Base-by-base conservation (phyloP, 2,888 invertebrate species). In the Chymomyza procnemis region DNA sequence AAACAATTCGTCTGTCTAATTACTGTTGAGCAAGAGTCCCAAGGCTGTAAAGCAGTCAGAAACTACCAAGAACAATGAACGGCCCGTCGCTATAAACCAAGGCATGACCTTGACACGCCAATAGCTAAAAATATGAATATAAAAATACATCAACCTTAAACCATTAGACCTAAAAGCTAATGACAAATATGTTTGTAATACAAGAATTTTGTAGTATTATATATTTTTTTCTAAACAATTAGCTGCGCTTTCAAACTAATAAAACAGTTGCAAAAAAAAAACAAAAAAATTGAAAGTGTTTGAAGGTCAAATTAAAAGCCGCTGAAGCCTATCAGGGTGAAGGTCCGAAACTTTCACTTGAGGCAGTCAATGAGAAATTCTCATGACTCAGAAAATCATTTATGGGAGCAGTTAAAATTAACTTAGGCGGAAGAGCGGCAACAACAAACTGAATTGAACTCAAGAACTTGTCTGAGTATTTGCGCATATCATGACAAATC, bases 41-140 rank as follows among this genome's bases (percentile, higher is more conserved):
- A 69, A 73, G 67, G 73, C 55, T 59, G 66, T 6, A 46, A 14
- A 50, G 50, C 16, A 50, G 50, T 50, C 64, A 12, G 34, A 41
- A 41, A 41, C 34, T 41, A 60, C 46, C 47, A 82, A 80, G 80
- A 80, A 79, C 77, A 82, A 77, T 72, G 60, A 30, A 60, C 30
- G 30, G 26, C 21, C 67, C 14, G 18, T 54, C 56, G 8, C 54
- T 62, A 26, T 65, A 58, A 69, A 65, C 69, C 34, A 68, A 67
- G 18, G 18, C 4, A 4, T 54, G 22, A 64, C 81, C 81, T 76
- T 85, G 81, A 81, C 73, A 80, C 69, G 86, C 70, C 80, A 79
- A 52, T 69, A 41, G 34, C 12, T 41, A 41, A 52, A 73, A 59
- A 59, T 47, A 61, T n/a, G n/a, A n/a, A n/a, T n/a, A n/a, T n/a